Evolutionary conservation across 2,113 vertebrate genomes (phyloP).

Genomic region (Gavia stellata): DNA sequence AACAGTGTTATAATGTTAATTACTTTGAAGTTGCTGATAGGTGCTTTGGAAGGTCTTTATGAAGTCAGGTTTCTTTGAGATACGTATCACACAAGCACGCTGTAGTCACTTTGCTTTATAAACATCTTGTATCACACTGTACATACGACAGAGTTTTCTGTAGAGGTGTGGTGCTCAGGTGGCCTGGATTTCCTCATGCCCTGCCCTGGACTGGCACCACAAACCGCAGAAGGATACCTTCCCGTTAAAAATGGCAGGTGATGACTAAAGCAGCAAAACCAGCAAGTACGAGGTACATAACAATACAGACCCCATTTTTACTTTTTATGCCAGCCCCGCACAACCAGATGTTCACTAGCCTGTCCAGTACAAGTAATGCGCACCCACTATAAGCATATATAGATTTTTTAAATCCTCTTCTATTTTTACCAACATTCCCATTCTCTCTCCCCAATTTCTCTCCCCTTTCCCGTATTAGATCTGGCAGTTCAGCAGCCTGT

Average conservation of each 20-base stretch:
- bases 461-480: slow-evolving; percentile 37
- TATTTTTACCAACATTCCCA: background rate
- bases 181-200: background rate
- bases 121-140: background rate
- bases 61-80: background rate
- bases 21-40: background rate
- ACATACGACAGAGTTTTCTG: background rate
- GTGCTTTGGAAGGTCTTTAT: background rate
- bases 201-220: background rate
- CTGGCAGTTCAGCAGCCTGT: slow-evolving; percentile 92
- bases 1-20: background rate
- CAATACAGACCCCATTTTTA: background rate
- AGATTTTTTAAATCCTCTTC: background rate
- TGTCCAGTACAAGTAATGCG: background rate
- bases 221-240: background rate
- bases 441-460: background rate
- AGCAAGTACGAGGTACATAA: accelerated
- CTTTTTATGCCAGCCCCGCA: background rate
- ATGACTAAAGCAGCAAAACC: background rate
- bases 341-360: background rate
- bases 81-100: background rate
- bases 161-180: background rate
- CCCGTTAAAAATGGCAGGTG: background rate
- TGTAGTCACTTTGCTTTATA: background rate
- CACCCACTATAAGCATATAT: accelerated